phyloP scores from a whole-genome alignment of 2,888 invertebrate genomes.

The Polyploca ridens region DNA sequence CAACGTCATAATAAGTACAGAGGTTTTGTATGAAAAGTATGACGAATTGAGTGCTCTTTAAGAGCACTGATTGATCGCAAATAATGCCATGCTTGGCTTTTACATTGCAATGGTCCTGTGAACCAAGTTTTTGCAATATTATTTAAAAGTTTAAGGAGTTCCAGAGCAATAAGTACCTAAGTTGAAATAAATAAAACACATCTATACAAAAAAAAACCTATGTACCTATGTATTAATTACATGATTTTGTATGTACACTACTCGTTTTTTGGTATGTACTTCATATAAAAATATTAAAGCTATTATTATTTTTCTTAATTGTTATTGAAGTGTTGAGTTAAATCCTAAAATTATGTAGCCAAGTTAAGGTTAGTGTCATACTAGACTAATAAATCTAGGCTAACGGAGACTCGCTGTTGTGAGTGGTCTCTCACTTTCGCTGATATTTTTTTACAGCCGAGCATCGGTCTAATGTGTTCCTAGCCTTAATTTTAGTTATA shows the following conservation, averaged over 20 bases:
- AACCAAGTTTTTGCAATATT: not conserved
- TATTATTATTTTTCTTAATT: not conserved
- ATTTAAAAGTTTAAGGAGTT: not conserved
- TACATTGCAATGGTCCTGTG: not conserved
- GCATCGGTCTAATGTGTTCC: slow-evolving; percentile 4
- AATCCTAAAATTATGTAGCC: not conserved
- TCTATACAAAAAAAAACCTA: no score
- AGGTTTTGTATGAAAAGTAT: no score
- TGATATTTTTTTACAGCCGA: no score
- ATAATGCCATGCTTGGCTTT: not conserved
- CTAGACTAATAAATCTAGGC: not conserved
- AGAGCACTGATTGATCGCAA: no score
- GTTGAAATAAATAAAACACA: no score
- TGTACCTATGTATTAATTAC: no score
- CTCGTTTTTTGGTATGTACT: no score
- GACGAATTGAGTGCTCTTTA: no score
- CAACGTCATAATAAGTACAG: no score
- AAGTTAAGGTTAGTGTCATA: not conserved
- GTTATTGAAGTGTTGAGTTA: not conserved
- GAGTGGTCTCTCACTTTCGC: not conserved
- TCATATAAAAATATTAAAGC: no score
- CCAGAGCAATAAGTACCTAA: no score
- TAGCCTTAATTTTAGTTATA: slow-evolving; percentile 8
- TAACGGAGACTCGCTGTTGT: not conserved
- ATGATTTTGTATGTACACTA: no score